Evolutionary conservation across 2,888 invertebrate species (phyloP).

Genomic region (Arrhopalites spinosus): DNA sequence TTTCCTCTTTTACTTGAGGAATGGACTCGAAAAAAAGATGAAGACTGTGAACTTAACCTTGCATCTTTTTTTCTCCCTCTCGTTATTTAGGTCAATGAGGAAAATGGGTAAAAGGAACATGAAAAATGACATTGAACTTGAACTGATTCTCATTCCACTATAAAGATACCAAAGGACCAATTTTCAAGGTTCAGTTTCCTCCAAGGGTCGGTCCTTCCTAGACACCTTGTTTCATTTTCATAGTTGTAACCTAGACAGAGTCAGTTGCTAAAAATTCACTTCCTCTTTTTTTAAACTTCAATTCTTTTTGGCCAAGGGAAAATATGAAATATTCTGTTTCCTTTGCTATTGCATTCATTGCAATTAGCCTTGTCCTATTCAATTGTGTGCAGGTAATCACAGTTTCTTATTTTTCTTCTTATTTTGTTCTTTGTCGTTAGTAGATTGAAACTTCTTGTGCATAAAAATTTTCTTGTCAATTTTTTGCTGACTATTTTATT

Average conservation of each 20-base stretch:
- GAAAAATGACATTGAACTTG: not conserved
- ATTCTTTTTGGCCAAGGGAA: not conserved
- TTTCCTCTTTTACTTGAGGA: not conserved
- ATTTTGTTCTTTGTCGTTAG: too few relatives aligned
- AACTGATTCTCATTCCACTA: not conserved
- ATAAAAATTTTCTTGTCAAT: too few relatives aligned
- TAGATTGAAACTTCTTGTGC: too few relatives aligned
- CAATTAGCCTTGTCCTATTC: not conserved
- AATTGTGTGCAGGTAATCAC: not conserved
- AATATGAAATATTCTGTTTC: not conserved
- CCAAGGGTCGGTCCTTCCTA: constrained; percentile 3
- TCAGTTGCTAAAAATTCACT: not conserved
- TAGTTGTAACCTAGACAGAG: not conserved
- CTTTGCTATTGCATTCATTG: not conserved
- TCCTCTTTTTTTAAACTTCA: not conserved
- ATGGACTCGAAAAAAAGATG: not conserved
- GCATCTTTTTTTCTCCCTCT: not conserved
- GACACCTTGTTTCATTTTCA: not conserved
- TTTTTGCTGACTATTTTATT: too few relatives aligned
- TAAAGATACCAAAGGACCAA: not conserved
- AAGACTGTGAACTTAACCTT: not conserved
- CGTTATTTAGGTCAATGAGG: constrained; percentile 15
- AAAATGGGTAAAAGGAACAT: not conserved
- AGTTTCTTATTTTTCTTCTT: not conserved
- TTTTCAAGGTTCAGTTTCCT: not conserved